Base-by-base conservation (phyloP, 2,797 vertebrate genomes). In the Darevskia nairensis region DNA sequence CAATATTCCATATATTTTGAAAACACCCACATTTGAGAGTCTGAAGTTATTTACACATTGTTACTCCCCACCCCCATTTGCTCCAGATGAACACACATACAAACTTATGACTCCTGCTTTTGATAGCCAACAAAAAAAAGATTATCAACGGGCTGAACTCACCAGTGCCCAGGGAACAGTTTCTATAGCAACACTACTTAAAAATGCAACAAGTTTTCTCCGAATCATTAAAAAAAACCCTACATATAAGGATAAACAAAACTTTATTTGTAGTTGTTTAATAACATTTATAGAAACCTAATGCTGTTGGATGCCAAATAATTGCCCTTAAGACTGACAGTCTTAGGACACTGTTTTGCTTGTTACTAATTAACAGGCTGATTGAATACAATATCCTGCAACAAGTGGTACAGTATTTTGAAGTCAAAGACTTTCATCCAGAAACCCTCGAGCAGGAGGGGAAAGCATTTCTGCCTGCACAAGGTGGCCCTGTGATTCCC, bases 161-260 rank as follows among this genome's bases (percentile, higher is more conserved):
- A 44, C 23, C 44, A 86, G 88, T 90, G 83, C 91, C 87, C 85
- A 89, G 87, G 81, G 91, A 92, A 90, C 89, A 85, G 91, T 93
- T 93, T 88, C 95, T 92, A 93, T 93, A 94, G 89, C 91, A 95
- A 93, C 89, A 82, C 89, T 91, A 94, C 92, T 86, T 91, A 90
- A 86, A 92, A 94, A 82, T 91, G 76, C 86, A 92, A 87, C 85
- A 80, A 94, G 93, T 86, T 95, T 93, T 82, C 92, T 90, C 88
- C 82, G 92, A 75, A n/a, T 85, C 74, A 15, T 74, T 90, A 75
- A 84, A 44, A 86, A 89, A 89, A 90, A 27, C 7, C 29, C 25
- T 69, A 41, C 44, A 61, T 27, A 32, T 6, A 61, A 66, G 3
- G 13, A 84, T 32, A 5, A 87, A 61, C 44, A 5, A 74, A 82